Conservation (phyloP, 1,140 invertebrate species). For the Hylaeus anthracinus region DNA sequence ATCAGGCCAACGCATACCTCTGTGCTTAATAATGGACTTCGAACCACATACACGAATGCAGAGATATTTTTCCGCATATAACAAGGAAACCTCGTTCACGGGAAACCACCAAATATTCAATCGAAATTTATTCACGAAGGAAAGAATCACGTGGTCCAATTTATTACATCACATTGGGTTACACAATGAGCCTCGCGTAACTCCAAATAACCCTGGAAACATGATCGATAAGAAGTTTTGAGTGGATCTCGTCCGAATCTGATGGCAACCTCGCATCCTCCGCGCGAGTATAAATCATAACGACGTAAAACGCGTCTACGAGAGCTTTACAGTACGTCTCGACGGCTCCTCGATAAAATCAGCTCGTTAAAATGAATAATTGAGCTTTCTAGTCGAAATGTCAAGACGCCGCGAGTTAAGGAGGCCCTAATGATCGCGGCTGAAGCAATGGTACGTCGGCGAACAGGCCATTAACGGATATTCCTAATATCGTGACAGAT, state of each 20-base stretch:
- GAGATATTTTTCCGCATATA: no score
- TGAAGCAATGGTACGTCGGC: conserved; percentile 9
- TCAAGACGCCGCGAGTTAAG: conserved; percentile 11
- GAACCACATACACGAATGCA: no score
- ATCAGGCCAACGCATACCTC: no score
- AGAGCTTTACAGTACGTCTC: neutral
- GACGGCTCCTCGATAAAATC: conserved; percentile 43
- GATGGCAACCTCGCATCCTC: neutral
- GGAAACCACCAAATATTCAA: neutral
- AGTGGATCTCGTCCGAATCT: neutral
- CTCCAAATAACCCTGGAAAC: neutral
- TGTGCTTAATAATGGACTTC: no score
- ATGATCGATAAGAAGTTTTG: neutral
- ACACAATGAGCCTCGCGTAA: neutral
- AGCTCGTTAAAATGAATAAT: conserved; percentile 46
- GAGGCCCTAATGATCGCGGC: conserved; percentile 20
- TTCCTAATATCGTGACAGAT: neutral
- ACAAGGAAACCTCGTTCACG: no score
- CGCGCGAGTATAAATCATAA: neutral
- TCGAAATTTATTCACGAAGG: neutral
- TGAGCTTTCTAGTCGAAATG: conserved; percentile 16
- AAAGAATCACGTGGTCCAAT: neutral
- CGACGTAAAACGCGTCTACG: neutral
- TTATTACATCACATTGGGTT: no score
- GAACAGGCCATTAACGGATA: conserved; percentile 10